A percentile compares a stretch with the other conserved stretches of the same genome.
phyloP scores from a whole-genome alignment of 1,140 invertebrate species.

The Trichonephila clavata region DNA sequence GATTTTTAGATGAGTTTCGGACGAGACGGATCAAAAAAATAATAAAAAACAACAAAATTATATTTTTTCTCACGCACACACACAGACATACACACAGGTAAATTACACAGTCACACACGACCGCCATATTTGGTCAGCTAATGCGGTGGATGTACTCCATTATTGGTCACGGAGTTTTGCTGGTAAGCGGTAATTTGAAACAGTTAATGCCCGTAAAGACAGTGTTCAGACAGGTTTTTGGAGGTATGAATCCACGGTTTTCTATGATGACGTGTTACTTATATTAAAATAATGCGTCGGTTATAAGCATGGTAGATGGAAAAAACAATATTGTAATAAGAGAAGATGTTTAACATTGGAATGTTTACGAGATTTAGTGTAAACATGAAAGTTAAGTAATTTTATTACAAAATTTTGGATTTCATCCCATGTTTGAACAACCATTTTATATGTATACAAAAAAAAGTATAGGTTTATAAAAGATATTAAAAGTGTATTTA shows the following conservation, averaged over 20 bases:
- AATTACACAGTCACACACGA: constrained; percentile 41
- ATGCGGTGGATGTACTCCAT: constrained; percentile 46
- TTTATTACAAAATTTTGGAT: too few relatives aligned
- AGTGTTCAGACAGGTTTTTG: background rate
- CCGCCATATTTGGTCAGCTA: constrained; percentile 70
- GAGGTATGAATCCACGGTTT: background rate
- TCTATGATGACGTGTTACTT: background rate
- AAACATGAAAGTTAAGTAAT: too few relatives aligned
- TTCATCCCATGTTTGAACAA: too few relatives aligned
- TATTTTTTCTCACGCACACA: constrained; percentile 15
- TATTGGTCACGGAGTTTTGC: constrained; percentile 10
- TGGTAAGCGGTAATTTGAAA: background rate
- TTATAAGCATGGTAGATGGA: background rate
- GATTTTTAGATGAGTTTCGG: constrained; percentile 43
- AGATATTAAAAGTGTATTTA: too few relatives aligned
- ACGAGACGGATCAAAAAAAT: constrained; percentile 34
- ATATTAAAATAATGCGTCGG: background rate
- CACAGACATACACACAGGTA: constrained; percentile 52
- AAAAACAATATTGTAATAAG: background rate
- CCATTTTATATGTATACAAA: too few relatives aligned
- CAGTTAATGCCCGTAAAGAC: background rate
- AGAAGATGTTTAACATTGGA: background rate
- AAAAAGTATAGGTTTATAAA: too few relatives aligned
- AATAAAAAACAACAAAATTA: constrained; percentile 4
- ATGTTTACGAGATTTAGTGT: too few relatives aligned